These are phyloP conservation scores for Campoletis raptor DNA, from an alignment of 2,888 invertebrate species.

Conservation along the genomic window DNA sequence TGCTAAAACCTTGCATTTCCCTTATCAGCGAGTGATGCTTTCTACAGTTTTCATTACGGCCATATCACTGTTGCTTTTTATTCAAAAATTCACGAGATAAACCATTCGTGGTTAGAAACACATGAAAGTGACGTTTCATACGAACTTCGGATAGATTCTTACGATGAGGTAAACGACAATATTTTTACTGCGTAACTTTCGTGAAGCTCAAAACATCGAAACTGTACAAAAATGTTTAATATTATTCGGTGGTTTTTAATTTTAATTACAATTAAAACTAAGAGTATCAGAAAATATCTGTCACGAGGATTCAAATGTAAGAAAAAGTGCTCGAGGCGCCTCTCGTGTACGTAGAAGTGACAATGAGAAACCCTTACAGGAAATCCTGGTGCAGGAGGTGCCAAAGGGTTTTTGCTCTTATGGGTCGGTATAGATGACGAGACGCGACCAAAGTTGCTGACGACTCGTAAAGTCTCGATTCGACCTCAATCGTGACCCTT, in stretches of 20 bases:
- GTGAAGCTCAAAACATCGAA: neutral
- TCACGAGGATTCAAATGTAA: neutral
- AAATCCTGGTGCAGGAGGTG: slow-evolving; percentile 23
- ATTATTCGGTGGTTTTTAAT: neutral
- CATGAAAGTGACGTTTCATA: neutral
- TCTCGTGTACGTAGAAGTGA: neutral
- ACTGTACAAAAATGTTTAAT: neutral
- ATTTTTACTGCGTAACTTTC: neutral
- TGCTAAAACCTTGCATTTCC: neutral
- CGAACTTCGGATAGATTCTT: neutral
- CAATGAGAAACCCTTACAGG: slow-evolving; percentile 13
- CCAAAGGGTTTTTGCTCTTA: slow-evolving; percentile 38
- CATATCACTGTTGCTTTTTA: neutral
- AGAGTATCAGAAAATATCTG: neutral
- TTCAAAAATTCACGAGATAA: neutral
- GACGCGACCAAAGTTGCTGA: slow-evolving; percentile 63
- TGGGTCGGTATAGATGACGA: neutral
- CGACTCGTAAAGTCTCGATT: slow-evolving; percentile 59
- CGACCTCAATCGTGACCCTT: slow-evolving; percentile 7
- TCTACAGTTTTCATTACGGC: neutral
- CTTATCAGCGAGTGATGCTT: neutral
- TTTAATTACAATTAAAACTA: neutral
- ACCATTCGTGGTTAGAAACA: no score
- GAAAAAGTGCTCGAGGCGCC: neutral
- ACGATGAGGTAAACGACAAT: neutral